Evolutionary conservation across 2,113 vertebrate genomes (phyloP).

Genomic region (Thamnaconus septentrionalis): DNA sequence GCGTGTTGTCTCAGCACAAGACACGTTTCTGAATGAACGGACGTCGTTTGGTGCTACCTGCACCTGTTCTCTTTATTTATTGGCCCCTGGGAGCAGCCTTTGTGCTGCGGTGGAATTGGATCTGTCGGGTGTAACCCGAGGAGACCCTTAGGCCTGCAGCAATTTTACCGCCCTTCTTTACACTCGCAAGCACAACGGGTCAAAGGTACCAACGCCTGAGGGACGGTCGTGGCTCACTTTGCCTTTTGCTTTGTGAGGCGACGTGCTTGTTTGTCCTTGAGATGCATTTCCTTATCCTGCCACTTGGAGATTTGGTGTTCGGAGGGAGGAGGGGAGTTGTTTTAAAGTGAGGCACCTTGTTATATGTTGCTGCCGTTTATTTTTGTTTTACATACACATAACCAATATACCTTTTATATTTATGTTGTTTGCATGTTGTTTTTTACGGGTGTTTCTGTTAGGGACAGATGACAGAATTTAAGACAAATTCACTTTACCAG

Average conservation of each 20-base stretch:
- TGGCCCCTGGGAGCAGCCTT: conserved; percentile 25
- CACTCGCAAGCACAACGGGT: conserved; percentile 49
- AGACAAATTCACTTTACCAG: no score
- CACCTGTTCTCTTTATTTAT: conserved; percentile 49
- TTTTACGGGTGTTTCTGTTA: no score
- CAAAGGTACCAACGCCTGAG: conserved; percentile 43
- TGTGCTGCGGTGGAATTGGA: conserved; percentile 52
- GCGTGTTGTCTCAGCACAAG: neutral
- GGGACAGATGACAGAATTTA: no score
- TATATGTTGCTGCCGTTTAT: no score
- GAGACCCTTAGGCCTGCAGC: conserved; percentile 25
- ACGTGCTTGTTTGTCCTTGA: conserved; percentile 10
- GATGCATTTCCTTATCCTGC: neutral
- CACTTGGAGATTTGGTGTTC: neutral
- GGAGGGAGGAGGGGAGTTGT: neutral
- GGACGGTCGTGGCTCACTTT: conserved; percentile 14
- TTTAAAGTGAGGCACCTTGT: neutral
- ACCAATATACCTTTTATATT: no score
- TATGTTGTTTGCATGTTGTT: no score
- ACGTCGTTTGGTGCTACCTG: neutral
- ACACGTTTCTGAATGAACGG: neutral
- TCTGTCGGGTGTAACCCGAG: conserved; percentile 44
- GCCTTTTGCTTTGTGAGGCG: conserved; percentile 2
- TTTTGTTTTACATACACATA: no score
- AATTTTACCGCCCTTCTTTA: conserved; percentile 51